Percentiles rank a stretch among this genome's conserved stretches.
phyloP scores from a whole-genome alignment of 2,888 invertebrate species.

The Acrobasis suavella region DNA sequence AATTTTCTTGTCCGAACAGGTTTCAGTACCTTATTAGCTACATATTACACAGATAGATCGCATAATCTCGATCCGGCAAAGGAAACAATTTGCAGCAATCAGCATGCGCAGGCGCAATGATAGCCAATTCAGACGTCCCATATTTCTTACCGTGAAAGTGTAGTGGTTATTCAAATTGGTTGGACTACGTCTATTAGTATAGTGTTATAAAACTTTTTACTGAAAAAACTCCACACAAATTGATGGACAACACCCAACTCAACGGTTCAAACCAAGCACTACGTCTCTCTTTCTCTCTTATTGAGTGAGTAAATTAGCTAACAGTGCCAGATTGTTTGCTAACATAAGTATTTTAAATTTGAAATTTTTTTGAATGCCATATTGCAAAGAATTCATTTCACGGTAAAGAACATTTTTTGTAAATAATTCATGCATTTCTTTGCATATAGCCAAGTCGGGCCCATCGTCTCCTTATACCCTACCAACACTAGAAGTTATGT shows the following conservation, averaged over 20 bases:
- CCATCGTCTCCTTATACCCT: background rate
- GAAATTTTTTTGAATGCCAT: too few relatives aligned
- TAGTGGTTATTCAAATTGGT: conserved; percentile 8
- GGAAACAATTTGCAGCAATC: conserved; percentile 18
- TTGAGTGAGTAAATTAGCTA: too few relatives aligned
- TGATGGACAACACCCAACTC: too few relatives aligned
- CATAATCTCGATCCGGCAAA: conserved; percentile 9
- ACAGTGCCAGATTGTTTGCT: too few relatives aligned
- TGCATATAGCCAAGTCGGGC: too few relatives aligned
- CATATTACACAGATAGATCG: background rate
- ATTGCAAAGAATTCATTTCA: too few relatives aligned
- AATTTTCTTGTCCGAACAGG: background rate
- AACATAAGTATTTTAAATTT: too few relatives aligned
- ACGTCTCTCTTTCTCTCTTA: too few relatives aligned
- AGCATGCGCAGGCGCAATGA: conserved; percentile 14
- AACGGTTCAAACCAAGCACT: too few relatives aligned
- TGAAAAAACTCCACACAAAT: too few relatives aligned
- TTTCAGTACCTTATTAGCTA: background rate
- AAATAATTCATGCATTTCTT: too few relatives aligned
- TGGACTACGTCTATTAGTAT: background rate
- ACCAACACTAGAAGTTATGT: conserved; percentile 6
- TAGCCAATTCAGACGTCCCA: conserved; percentile 9
- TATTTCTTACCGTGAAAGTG: conserved; percentile 7
- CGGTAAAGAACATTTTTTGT: too few relatives aligned
- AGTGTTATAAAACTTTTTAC: background rate